Evolutionary conservation across 2,113 vertebrate species (phyloP), one percentile per base, ranked within the genome.

Genomic region (Gopherus flavomarginatus): DNA sequence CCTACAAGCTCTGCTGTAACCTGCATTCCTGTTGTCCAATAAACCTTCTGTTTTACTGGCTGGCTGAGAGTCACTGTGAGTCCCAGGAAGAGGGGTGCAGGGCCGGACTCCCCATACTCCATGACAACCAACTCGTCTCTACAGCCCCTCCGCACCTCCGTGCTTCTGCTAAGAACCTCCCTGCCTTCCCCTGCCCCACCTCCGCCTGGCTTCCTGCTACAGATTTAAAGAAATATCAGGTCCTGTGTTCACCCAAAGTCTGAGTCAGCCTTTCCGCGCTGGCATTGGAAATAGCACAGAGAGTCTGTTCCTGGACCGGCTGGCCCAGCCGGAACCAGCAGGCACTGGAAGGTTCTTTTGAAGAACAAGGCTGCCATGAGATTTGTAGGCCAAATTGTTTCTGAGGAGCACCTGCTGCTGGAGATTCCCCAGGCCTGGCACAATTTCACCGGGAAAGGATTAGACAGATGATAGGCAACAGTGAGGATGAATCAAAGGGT

Each of bases 401-500:
- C 52, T 84, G 56, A 69, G 1, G 44, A 62, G 83, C 22, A 38
- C 12, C 38, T 17, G 0, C 5, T 24, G 4, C 54, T 52, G n/a
- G 54, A 31, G 17, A 11, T 56, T 75, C 59, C 81, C 59, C 29
- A 8, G 29, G 4, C 31, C 31, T 0, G 9, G 16, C 7, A 79
- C 79, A 42, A 82, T 7, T 47, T 7, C 54, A 31, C 17, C 8
- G 31, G 87, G 50, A 53, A 8, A 17, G 10, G 19, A 1, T 21
- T 0, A 4, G 81, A 17, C 8, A 91, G 65, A 49, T 44, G 7
- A 7, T 11, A 35, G 6, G 42, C 0, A 0, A 83, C 31, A 50
- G 21, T 38, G 62, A 52, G 47, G 89, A n/a, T 44, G 92, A 62
- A 24, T 62, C 0, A 0, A 38, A 80, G 17, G 14, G 2, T 1